These are phyloP conservation scores for Alloplasta piceator DNA, from an alignment of 2,888 invertebrate genomes.

Conservation along the genomic window DNA sequence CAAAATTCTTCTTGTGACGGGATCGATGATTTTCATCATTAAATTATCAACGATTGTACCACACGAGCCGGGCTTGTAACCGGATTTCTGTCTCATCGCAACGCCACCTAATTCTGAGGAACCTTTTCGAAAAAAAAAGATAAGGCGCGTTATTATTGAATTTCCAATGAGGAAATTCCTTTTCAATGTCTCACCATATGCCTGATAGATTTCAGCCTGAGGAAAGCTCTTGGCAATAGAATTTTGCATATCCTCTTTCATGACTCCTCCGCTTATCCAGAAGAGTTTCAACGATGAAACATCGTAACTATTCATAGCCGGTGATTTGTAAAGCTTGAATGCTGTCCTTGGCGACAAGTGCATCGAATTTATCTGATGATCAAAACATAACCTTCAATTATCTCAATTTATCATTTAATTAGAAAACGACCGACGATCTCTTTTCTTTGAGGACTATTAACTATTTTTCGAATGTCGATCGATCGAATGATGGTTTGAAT, in stretches of 20 bases:
- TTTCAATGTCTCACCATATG: slow-evolving; percentile 70
- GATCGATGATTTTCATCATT: slow-evolving; percentile 68
- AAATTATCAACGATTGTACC: slow-evolving; percentile 63
- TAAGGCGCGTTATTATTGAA: no score
- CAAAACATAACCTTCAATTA: no score
- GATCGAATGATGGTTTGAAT: no score
- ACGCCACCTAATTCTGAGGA: slow-evolving; percentile 45
- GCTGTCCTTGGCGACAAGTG: slow-evolving; percentile 64
- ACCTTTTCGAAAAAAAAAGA: slow-evolving; percentile 34
- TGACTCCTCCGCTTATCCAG: slow-evolving; percentile 61
- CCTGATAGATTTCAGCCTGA: slow-evolving; percentile 64
- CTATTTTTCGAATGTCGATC: no score
- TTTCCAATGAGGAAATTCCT: no score
- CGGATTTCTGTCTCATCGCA: background rate
- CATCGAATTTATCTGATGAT: slow-evolving; percentile 66
- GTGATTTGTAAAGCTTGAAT: slow-evolving; percentile 63
- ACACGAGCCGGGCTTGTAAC: slow-evolving; percentile 64
- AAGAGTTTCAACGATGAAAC: slow-evolving; percentile 62
- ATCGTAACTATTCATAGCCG: slow-evolving; percentile 62
- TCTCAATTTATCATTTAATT: no score
- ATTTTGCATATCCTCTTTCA: slow-evolving; percentile 62
- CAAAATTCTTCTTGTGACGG: slow-evolving; percentile 59
- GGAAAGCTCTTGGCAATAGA: slow-evolving; percentile 65
- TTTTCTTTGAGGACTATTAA: no score
- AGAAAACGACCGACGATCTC: no score